phyloP scores from a whole-genome alignment of 2,797 vertebrate species.

The Phoxinus dragarum region DNA sequence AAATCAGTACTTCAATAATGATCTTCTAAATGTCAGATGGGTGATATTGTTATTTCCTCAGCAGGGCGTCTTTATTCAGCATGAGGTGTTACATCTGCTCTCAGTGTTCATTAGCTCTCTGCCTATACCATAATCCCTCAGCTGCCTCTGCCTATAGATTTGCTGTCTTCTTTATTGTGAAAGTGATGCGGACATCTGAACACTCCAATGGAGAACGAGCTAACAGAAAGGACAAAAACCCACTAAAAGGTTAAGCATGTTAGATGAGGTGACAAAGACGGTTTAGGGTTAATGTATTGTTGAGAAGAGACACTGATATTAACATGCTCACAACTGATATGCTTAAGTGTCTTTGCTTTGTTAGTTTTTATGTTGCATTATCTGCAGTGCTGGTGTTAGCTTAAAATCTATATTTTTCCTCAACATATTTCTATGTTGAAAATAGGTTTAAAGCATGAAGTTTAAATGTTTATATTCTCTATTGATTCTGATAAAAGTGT shows the following conservation, averaged over 20 bases:
- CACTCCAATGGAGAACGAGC: conserved; percentile 57
- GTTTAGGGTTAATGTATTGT: conserved; percentile 57
- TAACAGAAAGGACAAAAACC: conserved; percentile 61
- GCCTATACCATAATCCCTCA: conserved; percentile 79
- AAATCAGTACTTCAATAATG: conserved; percentile 72
- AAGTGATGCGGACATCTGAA: conserved; percentile 64
- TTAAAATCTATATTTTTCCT: not conserved
- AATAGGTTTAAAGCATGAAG: not conserved
- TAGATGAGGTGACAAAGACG: conserved; percentile 60
- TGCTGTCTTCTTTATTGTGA: conserved; percentile 75
- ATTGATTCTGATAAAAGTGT: not conserved
- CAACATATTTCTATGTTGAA: not conserved
- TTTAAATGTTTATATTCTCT: not conserved
- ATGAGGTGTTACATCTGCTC: conserved; percentile 66
- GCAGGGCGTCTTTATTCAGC: conserved; percentile 71
- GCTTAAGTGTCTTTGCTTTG: not conserved
- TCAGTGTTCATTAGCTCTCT: conserved; percentile 76
- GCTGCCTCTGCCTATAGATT: conserved; percentile 79
- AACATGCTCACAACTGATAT: conserved; percentile 49
- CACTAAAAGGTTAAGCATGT: conserved; percentile 76
- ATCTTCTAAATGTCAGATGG: conserved; percentile 70
- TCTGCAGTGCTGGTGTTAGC: not conserved
- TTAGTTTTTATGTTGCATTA: not conserved
- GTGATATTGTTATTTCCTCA: conserved; percentile 58
- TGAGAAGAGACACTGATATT: conserved; percentile 66